phyloP scores from a whole-genome alignment of 2,113 vertebrate genomes.

The Pseudorasbora parva region DNA sequence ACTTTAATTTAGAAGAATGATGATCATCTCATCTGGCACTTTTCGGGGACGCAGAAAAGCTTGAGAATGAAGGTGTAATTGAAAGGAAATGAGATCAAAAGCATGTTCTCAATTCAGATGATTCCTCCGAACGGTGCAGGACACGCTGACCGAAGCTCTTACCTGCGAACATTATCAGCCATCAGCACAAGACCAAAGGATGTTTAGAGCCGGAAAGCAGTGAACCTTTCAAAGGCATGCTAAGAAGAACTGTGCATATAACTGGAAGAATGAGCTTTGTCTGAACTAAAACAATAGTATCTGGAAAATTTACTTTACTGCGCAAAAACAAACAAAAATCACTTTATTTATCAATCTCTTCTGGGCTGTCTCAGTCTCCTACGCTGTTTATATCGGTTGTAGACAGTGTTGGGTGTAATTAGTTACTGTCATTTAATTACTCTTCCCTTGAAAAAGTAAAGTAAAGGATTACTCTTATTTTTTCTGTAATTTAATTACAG shows the following conservation, averaged over 20 bases:
- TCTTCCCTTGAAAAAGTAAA: too few relatives aligned
- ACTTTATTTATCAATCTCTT: too few relatives aligned
- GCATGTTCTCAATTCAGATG: not conserved
- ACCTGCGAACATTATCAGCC: slow-evolving; percentile 6
- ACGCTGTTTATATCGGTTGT: too few relatives aligned
- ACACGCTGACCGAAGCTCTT: slow-evolving; percentile 8
- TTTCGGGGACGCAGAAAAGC: not conserved
- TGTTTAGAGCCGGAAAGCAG: not conserved
- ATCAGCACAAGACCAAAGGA: not conserved
- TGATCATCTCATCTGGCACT: not conserved
- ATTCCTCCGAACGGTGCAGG: not conserved
- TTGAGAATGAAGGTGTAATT: not conserved
- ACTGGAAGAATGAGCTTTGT: not conserved
- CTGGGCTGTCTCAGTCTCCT: too few relatives aligned
- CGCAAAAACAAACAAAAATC: too few relatives aligned
- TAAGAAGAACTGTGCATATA: not conserved
- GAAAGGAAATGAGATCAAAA: not conserved
- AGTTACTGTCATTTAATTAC: too few relatives aligned
- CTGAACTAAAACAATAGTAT: not conserved
- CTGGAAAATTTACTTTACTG: not conserved
- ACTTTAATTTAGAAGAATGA: not conserved
- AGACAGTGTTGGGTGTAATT: too few relatives aligned
- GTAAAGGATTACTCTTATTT: too few relatives aligned
- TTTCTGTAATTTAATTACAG: too few relatives aligned
- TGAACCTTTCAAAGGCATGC: not conserved